phyloP scores from a whole-genome alignment of 2,797 vertebrate species.

The Hyperoplus immaculatus region DNA sequence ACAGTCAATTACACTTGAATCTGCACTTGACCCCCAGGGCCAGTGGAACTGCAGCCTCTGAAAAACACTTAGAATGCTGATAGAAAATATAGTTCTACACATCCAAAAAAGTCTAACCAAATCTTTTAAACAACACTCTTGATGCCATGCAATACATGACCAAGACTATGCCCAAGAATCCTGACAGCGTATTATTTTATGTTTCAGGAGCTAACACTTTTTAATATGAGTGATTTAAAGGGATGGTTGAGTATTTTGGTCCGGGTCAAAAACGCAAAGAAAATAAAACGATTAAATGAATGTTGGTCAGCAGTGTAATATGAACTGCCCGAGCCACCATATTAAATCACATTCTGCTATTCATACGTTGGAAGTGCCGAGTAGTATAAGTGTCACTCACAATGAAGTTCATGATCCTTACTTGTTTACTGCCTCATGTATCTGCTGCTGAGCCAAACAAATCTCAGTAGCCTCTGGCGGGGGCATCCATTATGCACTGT shows the following conservation, averaged over 20 bases:
- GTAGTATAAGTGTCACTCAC: not conserved
- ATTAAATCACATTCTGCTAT: not conserved
- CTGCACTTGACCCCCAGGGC: not conserved
- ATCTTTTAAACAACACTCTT: not conserved
- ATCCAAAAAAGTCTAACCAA: not conserved
- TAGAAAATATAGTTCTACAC: not conserved
- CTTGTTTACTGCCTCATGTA: not conserved
- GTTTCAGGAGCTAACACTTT: not conserved
- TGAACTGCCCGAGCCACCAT: too few relatives aligned
- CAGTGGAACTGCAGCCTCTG: not conserved
- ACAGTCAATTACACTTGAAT: constrained; percentile 16
- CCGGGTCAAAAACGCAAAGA: not conserved
- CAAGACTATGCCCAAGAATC: not conserved
- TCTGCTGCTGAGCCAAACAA: not conserved
- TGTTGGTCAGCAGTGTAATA: not conserved
- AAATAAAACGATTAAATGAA: not conserved
- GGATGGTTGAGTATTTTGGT: too few relatives aligned
- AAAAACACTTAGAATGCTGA: not conserved
- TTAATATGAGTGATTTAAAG: too few relatives aligned
- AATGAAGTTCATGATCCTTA: not conserved
- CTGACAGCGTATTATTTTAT: too few relatives aligned
- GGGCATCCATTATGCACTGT: not conserved
- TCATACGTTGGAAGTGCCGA: not conserved
- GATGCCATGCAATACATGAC: not conserved
- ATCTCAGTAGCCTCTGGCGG: not conserved